Conservation (phyloP, 2,797 vertebrate genomes). For the Urosaurus nigricauda region DNA sequence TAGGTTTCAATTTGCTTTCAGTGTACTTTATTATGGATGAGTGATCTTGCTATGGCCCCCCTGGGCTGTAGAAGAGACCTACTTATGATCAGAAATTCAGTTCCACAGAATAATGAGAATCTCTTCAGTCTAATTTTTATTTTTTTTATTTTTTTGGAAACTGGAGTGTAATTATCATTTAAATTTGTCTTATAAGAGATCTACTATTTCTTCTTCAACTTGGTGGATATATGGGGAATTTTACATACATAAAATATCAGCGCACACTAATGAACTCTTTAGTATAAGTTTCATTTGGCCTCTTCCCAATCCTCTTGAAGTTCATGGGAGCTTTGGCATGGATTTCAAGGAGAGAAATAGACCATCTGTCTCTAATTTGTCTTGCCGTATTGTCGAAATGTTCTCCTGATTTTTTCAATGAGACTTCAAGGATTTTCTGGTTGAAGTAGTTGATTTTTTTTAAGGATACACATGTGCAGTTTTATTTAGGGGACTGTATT, state of each 20-base stretch:
- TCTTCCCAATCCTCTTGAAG: constrained; percentile 22
- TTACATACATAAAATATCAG: constrained; percentile 31
- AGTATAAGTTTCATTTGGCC: constrained; percentile 7
- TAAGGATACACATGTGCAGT: not conserved
- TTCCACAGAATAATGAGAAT: constrained; percentile 39
- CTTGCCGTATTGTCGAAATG: constrained; percentile 16
- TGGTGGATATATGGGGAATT: constrained; percentile 10
- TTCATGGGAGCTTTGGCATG: constrained; percentile 7
- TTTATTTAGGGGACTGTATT: not conserved
- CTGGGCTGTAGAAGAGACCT: constrained; percentile 42
- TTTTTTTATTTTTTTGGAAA: constrained; percentile 45
- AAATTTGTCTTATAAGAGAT: constrained; percentile 30
- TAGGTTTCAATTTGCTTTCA: constrained; percentile 66
- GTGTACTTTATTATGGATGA: constrained; percentile 63
- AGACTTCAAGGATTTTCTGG: not conserved
- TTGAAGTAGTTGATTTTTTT: not conserved
- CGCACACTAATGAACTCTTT: constrained; percentile 15
- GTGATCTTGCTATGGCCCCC: constrained; percentile 41
- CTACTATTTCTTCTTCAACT: constrained; percentile 17
- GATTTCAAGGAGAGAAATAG: constrained; percentile 30
- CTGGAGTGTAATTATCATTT: constrained; percentile 38
- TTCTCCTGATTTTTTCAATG: not conserved
- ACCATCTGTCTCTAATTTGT: constrained; percentile 6
- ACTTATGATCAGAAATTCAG: constrained; percentile 59
- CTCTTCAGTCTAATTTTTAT: constrained; percentile 40